These are phyloP conservation scores for Rhynchonycteris naso DNA, from an alignment of 2,797 vertebrate species.

Conservation along the genomic window DNA sequence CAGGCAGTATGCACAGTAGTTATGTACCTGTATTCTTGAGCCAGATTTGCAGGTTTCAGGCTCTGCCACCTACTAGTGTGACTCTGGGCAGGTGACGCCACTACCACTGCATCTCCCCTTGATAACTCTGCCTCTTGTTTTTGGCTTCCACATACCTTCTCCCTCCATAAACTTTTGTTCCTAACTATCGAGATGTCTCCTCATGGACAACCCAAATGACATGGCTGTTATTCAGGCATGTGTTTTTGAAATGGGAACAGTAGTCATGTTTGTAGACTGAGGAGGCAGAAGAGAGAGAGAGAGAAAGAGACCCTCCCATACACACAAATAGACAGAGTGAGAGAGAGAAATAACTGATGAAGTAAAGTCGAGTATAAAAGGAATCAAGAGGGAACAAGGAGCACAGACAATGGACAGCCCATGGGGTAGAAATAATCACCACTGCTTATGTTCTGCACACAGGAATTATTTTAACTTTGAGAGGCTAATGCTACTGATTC, in stretches of 20 bases:
- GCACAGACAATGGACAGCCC: not conserved
- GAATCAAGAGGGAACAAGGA: not conserved
- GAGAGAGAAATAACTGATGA: no score
- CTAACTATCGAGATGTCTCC: not conserved
- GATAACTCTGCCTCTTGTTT: not conserved
- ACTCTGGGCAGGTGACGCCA: accelerated
- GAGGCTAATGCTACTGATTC: not conserved
- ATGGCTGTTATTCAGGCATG: not conserved
- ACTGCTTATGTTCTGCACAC: not conserved
- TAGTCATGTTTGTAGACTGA: not conserved
- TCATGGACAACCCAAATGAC: not conserved
- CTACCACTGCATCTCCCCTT: not conserved
- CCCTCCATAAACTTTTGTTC: not conserved
- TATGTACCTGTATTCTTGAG: not conserved
- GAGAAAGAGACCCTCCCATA: no score
- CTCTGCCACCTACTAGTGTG: not conserved
- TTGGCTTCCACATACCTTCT: not conserved
- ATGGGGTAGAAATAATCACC: not conserved
- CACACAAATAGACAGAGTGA: no score
- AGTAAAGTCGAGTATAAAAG: not conserved
- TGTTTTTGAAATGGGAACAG: not conserved
- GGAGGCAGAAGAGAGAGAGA: no score
- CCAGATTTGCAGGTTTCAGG: not conserved
- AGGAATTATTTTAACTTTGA: not conserved
- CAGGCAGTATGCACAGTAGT: not conserved